phyloP scores from a whole-genome alignment of 2,888 invertebrate species.

The Cerastis rubricosa region DNA sequence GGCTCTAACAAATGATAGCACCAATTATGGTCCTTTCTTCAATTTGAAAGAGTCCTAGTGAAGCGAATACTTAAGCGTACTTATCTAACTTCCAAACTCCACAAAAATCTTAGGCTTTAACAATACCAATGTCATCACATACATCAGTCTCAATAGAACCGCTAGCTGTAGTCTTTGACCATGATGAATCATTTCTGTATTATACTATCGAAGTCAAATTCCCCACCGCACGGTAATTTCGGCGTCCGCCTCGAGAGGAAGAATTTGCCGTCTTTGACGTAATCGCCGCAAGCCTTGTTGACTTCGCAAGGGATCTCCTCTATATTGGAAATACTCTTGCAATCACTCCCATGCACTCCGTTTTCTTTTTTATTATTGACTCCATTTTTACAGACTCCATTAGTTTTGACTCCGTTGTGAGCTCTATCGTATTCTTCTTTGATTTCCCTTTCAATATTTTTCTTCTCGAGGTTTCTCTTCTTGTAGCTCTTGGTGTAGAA shows the following conservation, averaged over 20 bases:
- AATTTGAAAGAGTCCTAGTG: conserved; percentile 68
- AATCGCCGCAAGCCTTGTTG: conserved; percentile 82
- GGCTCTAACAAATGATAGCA: conserved; percentile 72
- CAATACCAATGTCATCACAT: conserved; percentile 83
- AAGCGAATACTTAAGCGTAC: conserved; percentile 72
- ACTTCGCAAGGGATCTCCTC: conserved; percentile 81
- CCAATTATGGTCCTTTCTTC: conserved; percentile 65
- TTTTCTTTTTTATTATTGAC: conserved; percentile 71
- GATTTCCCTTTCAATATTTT: conserved; percentile 74
- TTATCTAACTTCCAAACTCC: conserved; percentile 74
- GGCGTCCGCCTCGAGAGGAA: conserved; percentile 83
- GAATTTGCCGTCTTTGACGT: conserved; percentile 80
- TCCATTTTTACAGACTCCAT: conserved; percentile 70
- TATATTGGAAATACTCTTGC: conserved; percentile 70
- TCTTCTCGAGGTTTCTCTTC: conserved; percentile 76
- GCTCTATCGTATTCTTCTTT: conserved; percentile 72
- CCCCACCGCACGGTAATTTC: conserved; percentile 78
- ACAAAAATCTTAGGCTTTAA: conserved; percentile 68
- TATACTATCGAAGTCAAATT: conserved; percentile 83
- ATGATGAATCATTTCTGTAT: conserved; percentile 85
- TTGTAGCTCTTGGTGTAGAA: conserved; percentile 92
- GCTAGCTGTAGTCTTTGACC: conserved; percentile 72
- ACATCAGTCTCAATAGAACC: conserved; percentile 88
- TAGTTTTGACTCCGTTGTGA: conserved; percentile 71
- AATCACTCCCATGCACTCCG: conserved; percentile 70